A percentile compares a stretch with the other conserved stretches of the same genome.
Evolutionary conservation across 1,140 invertebrate species (phyloP).

Genomic region (Zaprionus camerounensis): DNA sequence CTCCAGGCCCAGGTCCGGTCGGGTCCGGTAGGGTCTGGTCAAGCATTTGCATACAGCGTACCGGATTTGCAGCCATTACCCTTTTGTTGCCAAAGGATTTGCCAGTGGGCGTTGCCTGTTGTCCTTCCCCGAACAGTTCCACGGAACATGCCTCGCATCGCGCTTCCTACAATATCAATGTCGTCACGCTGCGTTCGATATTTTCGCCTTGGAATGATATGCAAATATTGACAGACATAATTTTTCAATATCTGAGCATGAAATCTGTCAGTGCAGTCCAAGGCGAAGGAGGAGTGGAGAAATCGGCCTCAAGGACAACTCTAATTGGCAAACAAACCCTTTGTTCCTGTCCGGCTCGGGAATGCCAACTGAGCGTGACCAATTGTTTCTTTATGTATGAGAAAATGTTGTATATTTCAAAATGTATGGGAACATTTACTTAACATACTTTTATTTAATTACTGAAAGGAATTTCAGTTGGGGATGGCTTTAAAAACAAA

Average conservation of each 20-base stretch:
- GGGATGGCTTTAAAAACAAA: too few relatives aligned
- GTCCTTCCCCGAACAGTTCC: constrained; percentile 17
- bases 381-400: not conserved
- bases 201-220: constrained; percentile 60
- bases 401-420: too few relatives aligned
- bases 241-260: constrained; percentile 78
- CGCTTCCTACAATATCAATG: constrained; percentile 35
- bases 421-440: too few relatives aligned
- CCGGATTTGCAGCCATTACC: constrained; percentile 78
- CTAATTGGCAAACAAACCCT: not conserved
- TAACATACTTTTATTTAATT: too few relatives aligned
- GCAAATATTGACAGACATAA: constrained; percentile 82
- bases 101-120: constrained; percentile 62
- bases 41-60: constrained; percentile 65
- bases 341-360: not conserved
- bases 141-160: not conserved
- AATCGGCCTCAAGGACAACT: constrained; percentile 37
- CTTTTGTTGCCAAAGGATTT: constrained; percentile 74
- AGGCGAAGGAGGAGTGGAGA: constrained; percentile 56
- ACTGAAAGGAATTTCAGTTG: too few relatives aligned
- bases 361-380: not conserved
- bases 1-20: not conserved
- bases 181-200: constrained; percentile 56
- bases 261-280: constrained; percentile 37
- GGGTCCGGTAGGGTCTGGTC: not conserved